Evolutionary conservation across 2,888 invertebrate species (phyloP).

Genomic region (Coelogynopora nodosa): DNA sequence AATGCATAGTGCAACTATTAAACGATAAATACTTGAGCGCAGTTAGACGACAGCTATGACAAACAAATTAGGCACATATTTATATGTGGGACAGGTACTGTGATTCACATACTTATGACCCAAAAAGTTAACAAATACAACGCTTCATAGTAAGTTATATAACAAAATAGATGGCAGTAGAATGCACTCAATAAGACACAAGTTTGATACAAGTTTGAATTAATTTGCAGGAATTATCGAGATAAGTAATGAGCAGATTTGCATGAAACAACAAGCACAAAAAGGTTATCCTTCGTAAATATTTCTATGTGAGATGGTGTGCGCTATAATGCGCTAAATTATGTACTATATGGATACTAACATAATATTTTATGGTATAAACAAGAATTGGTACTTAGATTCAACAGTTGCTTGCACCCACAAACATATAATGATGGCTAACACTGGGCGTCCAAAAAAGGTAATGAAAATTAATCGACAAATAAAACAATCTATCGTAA

Average conservation of each 20-base stretch:
- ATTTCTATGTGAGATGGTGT: not conserved
- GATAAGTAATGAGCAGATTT: not conserved
- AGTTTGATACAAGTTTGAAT: not conserved
- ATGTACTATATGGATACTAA: not conserved
- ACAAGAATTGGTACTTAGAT: not conserved
- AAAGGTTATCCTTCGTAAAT: not conserved
- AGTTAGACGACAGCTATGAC: not conserved
- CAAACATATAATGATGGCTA: too few species aligned
- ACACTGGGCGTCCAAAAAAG: too few species aligned
- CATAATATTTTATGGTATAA: not conserved
- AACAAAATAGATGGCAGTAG: conserved; percentile 18
- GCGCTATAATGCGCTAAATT: not conserved
- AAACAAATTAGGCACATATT: conserved; percentile 15
- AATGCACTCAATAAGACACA: conserved; percentile 25
- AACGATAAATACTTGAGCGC: conserved; percentile 14
- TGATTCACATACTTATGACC: conserved; percentile 13
- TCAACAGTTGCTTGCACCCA: not conserved
- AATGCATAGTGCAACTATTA: not conserved
- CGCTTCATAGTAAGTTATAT: not conserved
- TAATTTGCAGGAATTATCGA: not conserved
- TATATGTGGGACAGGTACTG: not conserved
- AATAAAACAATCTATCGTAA: too few species aligned
- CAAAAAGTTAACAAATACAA: not conserved
- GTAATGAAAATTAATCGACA: too few species aligned
- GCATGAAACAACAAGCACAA: not conserved